phyloP scores from a whole-genome alignment of 1,140 invertebrate species.

The Acromyrmex charruanus region DNA sequence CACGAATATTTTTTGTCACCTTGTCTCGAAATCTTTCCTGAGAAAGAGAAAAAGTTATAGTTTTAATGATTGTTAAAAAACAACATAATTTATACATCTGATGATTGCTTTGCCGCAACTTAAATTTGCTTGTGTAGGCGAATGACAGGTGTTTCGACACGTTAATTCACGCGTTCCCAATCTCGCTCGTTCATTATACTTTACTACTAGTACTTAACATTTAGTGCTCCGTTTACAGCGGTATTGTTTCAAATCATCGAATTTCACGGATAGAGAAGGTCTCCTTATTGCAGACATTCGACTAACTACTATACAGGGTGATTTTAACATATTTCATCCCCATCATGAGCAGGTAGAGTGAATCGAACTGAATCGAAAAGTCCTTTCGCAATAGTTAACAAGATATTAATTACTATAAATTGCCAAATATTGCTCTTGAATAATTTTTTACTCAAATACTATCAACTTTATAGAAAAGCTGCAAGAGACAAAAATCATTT shows the following conservation, averaged over 20 bases:
- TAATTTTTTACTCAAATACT: too few relatives aligned
- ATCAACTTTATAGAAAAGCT: too few relatives aligned
- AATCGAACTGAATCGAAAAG: too few relatives aligned
- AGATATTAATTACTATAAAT: too few relatives aligned
- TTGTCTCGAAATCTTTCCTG: background rate
- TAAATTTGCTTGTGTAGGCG: background rate
- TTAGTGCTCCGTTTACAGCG: background rate
- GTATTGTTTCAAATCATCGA: background rate
- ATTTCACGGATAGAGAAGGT: background rate
- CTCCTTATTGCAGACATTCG: background rate
- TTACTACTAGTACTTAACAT: background rate
- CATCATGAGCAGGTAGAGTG: too few relatives aligned
- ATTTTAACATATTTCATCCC: too few relatives aligned
- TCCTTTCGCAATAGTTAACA: too few relatives aligned
- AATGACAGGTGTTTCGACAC: conserved; percentile 1
- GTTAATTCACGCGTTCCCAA: conserved; percentile 35
- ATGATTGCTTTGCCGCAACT: background rate
- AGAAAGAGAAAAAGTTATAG: background rate
- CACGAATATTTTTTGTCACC: background rate
- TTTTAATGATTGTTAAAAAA: background rate
- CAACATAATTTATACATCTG: background rate
- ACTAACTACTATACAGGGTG: too few relatives aligned
- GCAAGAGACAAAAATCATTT: too few relatives aligned
- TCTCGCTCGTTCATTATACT: conserved; percentile 27
- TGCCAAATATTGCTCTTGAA: too few relatives aligned